Conservation (phyloP, 2,797 vertebrate genomes). For the Anas bernieri region DNA sequence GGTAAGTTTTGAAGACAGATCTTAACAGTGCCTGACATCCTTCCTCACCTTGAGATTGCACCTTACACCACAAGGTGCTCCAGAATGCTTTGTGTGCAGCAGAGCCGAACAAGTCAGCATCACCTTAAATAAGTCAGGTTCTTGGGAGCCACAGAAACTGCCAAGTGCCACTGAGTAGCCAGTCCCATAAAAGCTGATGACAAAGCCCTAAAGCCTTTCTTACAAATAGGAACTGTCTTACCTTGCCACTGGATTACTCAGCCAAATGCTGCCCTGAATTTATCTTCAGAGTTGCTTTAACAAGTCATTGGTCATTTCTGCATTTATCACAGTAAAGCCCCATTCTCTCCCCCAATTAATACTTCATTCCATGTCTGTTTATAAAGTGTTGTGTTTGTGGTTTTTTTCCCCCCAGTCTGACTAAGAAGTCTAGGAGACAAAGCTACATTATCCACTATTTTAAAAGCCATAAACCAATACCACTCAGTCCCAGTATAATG, state of each 20-base stretch:
- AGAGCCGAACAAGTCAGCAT: background rate
- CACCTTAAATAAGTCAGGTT: background rate
- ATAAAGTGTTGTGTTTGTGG: background rate
- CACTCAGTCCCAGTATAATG: background rate
- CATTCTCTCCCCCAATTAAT: background rate
- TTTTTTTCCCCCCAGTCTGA: background rate
- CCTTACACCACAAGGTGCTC: background rate
- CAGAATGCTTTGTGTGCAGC: background rate
- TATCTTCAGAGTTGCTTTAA: background rate
- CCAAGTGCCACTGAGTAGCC: background rate
- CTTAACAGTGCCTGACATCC: background rate
- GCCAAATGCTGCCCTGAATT: background rate
- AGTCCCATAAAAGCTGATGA: background rate
- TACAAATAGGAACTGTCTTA: background rate
- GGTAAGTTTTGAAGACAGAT: background rate
- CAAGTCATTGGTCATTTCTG: background rate
- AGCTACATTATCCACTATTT: background rate
- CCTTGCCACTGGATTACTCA: background rate
- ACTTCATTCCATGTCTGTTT: too few species aligned
- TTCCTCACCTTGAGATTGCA: background rate
- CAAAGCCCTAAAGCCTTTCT: background rate
- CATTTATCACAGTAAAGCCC: background rate
- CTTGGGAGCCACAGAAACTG: background rate
- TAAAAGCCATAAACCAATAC: background rate
- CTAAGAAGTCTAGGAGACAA: background rate